Base-by-base conservation (phyloP, 2,888 invertebrate genomes). In the Tiliacea citrago region DNA sequence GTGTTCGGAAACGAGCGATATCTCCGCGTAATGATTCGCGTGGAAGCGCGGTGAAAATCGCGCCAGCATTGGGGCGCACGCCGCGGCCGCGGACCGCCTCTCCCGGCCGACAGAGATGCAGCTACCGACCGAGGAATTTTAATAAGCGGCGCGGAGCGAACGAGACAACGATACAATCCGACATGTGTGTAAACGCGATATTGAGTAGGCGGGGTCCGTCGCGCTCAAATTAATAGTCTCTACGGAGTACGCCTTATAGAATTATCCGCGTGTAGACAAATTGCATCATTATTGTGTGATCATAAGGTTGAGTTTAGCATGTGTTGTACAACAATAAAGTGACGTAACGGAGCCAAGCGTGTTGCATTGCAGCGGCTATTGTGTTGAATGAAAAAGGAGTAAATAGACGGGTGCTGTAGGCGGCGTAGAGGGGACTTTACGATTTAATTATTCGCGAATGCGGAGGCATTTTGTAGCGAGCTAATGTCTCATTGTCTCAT, bases 381-480 rank as follows among this genome's bases (percentile, higher is more conserved):
- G 96, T 96, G 95, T 95, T 96, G 95, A 96, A 95, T 96, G 96
- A 96, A 96, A 96, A 96, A 96, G 96, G 96, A 96, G 96, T 96
- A 96, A 96, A 96, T 96, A 96, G 95, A 94, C 91, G 90, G 92
- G 92, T 92, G 94, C 94, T 92, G 95, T 94, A 94, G 95, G 95
- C 96, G 95, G 95, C 92, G 94, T 94, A 94, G 95, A 95, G 95
- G 96, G 96, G 96, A 94, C 95, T 96, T 96, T 96, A 96, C 96
- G 96, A 96, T 96, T 96, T 96, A 96, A 96, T 96, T 96, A 96
- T 96, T 96, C 94, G 96, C 96, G 95, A 96, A 95, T 96, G 95
- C 96, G 95, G 95, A 95, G 96, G 96, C 96, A 96, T 96, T 96
- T 96, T 96, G 96, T 96, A 96, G 94, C 95, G 94, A 93, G 94